These are phyloP conservation scores for Dyspetes luteomarginatus DNA, from an alignment of 2,888 invertebrate genomes.

Conservation along the genomic window DNA sequence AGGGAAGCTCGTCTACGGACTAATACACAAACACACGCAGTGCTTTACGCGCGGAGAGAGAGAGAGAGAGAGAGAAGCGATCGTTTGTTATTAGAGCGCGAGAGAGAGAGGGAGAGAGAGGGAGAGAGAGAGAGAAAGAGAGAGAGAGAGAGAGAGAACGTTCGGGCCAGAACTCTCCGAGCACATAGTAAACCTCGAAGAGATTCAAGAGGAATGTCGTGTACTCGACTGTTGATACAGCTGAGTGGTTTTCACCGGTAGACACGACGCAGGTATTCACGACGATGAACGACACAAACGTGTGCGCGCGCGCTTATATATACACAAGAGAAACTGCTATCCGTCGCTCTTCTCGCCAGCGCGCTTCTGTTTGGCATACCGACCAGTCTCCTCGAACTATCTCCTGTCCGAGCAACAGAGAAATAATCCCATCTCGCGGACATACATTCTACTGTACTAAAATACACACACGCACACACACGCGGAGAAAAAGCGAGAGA, in stretches of 20 bases:
- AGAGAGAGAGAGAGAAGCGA: slow-evolving; percentile 22
- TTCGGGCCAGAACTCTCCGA: slow-evolving; percentile 12
- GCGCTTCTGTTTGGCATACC: slow-evolving; percentile 83
- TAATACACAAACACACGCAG: slow-evolving; percentile 1
- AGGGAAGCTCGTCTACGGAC: slow-evolving; percentile 31
- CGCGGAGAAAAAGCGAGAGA: no score
- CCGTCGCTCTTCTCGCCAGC: slow-evolving; percentile 71
- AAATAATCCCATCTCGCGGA: slow-evolving; percentile 1
- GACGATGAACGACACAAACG: slow-evolving; percentile 73
- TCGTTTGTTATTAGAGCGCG: slow-evolving; percentile 76
- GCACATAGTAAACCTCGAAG: slow-evolving; percentile 62
- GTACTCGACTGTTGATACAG: slow-evolving; percentile 83
- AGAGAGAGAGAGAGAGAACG: slow-evolving; percentile 66
- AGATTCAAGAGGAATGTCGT: slow-evolving; percentile 82
- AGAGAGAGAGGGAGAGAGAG: slow-evolving; percentile 53
- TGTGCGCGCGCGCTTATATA: slow-evolving; percentile 59
- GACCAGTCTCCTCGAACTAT: slow-evolving; percentile 10
- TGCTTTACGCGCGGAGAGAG: slow-evolving; percentile 45
- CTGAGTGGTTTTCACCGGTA: slow-evolving; percentile 81
- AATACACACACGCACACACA: slow-evolving; percentile 29
- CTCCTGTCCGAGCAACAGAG: no score
- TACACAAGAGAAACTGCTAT: not conserved
- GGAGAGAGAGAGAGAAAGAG: slow-evolving; percentile 43
- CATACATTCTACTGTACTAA: not conserved
- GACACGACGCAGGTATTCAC: slow-evolving; percentile 75